Evolutionary conservation across 2,888 invertebrate genomes (phyloP).

Genomic region (Eristalis pertinax): DNA sequence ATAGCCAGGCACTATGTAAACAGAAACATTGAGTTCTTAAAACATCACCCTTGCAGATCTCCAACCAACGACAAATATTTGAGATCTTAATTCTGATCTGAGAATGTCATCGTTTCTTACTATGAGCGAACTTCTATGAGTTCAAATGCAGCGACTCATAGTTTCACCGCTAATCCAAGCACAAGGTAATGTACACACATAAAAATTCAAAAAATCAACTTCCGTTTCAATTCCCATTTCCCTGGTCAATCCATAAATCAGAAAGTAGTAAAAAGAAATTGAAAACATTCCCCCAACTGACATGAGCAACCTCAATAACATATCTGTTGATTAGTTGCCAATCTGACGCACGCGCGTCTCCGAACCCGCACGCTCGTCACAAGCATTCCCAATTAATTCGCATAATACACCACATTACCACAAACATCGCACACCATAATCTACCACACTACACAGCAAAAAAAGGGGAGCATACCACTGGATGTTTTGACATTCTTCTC

Average conservation of each 20-base stretch:
- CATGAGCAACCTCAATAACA: conserved; percentile 20
- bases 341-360: conserved; percentile 31
- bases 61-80: too few species aligned
- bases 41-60: too few species aligned
- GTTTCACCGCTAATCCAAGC: too few species aligned
- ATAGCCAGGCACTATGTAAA: too few species aligned
- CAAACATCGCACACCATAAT: background rate
- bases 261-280: background rate
- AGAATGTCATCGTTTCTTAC: too few species aligned
- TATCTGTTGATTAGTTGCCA: background rate
- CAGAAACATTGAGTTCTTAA: too few species aligned
- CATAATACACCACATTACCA: conserved; percentile 33
- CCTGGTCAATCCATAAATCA: background rate
- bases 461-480: conserved; percentile 60
- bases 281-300: conserved; percentile 7
- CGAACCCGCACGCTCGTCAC: conserved; percentile 5
- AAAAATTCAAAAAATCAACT: background rate
- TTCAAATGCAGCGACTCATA: too few species aligned
- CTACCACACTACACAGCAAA: conserved; percentile 17
- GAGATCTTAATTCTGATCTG: too few species aligned
- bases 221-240: background rate
- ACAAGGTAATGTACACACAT: too few species aligned
- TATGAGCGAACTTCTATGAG: too few species aligned
- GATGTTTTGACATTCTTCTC: conserved; percentile 65
- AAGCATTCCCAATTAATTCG: conserved; percentile 22